phyloP scores from a whole-genome alignment of 2,888 invertebrate genomes.

The Sinhomidia bicolor region DNA sequence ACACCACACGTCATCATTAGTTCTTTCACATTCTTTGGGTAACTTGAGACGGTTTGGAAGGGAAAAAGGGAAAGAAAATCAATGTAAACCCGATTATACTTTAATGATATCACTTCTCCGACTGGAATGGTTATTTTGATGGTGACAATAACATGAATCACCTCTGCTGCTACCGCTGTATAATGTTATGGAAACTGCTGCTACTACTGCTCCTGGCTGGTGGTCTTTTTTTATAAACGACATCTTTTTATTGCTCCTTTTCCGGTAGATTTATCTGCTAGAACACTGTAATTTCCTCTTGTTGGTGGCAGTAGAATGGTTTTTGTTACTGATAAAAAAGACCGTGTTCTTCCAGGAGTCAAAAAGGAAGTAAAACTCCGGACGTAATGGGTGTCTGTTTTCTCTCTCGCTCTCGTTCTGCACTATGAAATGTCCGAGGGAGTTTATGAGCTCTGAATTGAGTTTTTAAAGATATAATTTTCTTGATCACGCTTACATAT shows the following conservation, averaged over 20 bases:
- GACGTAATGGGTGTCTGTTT: constrained; percentile 15
- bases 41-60: constrained; percentile 5
- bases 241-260: background rate
- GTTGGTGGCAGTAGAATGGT: background rate
- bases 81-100: background rate
- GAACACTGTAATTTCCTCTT: background rate
- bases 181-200: no score
- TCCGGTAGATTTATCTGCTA: background rate
- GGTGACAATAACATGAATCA: background rate
- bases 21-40: background rate
- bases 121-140: background rate
- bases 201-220: background rate
- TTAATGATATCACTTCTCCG: background rate
- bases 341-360: background rate
- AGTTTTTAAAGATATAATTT: background rate
- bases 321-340: background rate
- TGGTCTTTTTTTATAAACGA: background rate
- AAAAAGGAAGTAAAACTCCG: constrained; percentile 11
- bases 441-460: constrained; percentile 12
- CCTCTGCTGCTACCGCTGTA: background rate
- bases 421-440: background rate
- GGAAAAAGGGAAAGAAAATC: no score
- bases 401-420: no score
- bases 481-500: constrained; percentile 13
- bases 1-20: no score